These are phyloP conservation scores for Amblyteles armatorius DNA, from an alignment of 2,888 invertebrate species.

Conservation along the genomic window DNA sequence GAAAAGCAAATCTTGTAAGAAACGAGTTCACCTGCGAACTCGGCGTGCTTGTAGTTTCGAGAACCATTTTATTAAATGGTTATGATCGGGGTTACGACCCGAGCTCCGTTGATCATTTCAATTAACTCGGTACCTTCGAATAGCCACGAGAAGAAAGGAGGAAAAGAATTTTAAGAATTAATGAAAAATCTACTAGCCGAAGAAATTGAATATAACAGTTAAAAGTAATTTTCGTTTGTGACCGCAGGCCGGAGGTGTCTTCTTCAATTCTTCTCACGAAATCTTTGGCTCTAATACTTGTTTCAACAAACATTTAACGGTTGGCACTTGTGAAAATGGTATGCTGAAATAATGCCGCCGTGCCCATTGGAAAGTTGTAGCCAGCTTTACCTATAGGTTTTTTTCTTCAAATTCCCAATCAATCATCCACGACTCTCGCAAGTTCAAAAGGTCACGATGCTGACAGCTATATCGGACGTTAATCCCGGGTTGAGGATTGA, in stretches of 20 bases:
- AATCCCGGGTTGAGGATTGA: slow-evolving; percentile 43
- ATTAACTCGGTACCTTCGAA: not conserved
- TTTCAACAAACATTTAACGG: not conserved
- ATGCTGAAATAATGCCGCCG: not conserved
- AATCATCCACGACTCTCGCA: slow-evolving; percentile 31
- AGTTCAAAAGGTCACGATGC: slow-evolving; percentile 55
- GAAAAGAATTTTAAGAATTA: not conserved
- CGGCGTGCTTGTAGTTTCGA: slow-evolving; percentile 8
- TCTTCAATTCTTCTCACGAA: not conserved
- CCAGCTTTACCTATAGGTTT: slow-evolving; percentile 22
- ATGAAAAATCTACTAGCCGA: not conserved
- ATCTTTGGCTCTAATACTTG: not conserved
- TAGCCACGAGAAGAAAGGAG: not conserved
- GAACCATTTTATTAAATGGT: not conserved
- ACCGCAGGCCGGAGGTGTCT: not conserved
- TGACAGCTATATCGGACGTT: slow-evolving; percentile 62
- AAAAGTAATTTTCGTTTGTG: not conserved
- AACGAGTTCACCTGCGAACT: slow-evolving; percentile 3
- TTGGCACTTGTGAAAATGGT: not conserved
- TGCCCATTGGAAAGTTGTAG: not conserved
- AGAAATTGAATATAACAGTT: slow-evolving; percentile 2
- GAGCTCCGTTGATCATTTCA: slow-evolving; percentile 19
- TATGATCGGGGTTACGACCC: not conserved
- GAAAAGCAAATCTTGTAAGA: slow-evolving; percentile 31
- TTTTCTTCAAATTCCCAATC: slow-evolving; percentile 19